phyloP scores from a whole-genome alignment of 2,888 invertebrate species.

The Luffia ferchaultella region DNA sequence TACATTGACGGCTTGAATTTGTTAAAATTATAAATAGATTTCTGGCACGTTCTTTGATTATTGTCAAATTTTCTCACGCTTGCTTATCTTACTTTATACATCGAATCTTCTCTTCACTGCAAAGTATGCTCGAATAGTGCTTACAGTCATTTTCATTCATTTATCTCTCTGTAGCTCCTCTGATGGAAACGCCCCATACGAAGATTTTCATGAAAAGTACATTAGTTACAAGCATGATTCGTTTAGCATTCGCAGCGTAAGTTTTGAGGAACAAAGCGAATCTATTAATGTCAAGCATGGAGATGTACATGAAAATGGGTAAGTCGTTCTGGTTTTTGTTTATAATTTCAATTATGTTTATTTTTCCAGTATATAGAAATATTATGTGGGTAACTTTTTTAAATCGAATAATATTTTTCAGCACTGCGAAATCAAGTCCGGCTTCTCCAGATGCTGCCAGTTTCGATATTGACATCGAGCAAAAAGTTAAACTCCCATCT shows the following conservation, averaged over 20 bases:
- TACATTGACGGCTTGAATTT: background rate
- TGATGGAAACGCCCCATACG: constrained; percentile 66
- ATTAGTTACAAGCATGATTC: constrained; percentile 75
- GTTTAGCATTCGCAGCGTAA: constrained; percentile 78
- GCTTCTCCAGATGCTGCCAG: constrained; percentile 63
- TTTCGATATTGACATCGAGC: constrained; percentile 28
- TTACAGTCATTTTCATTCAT: constrained; percentile 45
- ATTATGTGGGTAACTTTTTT: too few relatives aligned
- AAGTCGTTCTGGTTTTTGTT: constrained; percentile 18
- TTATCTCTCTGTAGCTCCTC: constrained; percentile 63
- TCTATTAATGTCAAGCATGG: constrained; percentile 37
- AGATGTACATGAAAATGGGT: constrained; percentile 39
- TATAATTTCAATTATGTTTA: background rate
- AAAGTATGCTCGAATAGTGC: constrained; percentile 15
- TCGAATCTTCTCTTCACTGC: background rate
- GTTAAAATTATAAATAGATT: background rate
- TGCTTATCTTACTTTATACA: too few relatives aligned
- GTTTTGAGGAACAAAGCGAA: constrained; percentile 70
- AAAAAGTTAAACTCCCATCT: constrained; percentile 34
- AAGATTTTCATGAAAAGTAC: constrained; percentile 84
- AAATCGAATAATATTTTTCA: constrained; percentile 13
- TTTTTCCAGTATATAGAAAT: too few relatives aligned
- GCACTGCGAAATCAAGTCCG: constrained; percentile 70
- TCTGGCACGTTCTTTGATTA: background rate
- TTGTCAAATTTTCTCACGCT: background rate